Percentiles rank a stretch among this genome's conserved stretches.
Conservation (phyloP, 1,140 invertebrate genomes). For the Nebria ingens region DNA sequence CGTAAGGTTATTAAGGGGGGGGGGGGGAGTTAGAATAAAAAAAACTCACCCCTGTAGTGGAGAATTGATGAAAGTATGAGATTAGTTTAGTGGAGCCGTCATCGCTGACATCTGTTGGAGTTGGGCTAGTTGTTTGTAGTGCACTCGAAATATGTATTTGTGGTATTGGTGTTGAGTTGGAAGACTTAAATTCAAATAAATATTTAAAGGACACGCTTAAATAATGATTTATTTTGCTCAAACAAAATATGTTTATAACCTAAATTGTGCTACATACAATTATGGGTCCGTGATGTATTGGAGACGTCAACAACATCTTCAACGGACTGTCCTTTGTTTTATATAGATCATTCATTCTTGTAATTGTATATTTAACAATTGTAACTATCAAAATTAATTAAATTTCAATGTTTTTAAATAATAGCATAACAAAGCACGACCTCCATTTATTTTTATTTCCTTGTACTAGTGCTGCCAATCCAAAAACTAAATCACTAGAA, state of each 20-base stretch:
- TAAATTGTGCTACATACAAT: neutral
- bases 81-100: slow-evolving; percentile 33
- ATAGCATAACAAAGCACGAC: no score
- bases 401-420: no score
- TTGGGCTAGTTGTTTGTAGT: slow-evolving; percentile 15
- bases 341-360: neutral
- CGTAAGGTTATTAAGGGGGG: no score
- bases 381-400: no score
- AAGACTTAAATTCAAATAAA: neutral
- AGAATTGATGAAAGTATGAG: slow-evolving; percentile 31
- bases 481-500: no score
- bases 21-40: no score
- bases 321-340: neutral
- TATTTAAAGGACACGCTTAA: no score
- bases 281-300: neutral
- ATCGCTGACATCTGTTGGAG: slow-evolving; percentile 29
- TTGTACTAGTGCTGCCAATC: no score
- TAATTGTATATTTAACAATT: neutral
- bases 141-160: neutral
- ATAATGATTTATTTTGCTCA: no score
- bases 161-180: neutral
- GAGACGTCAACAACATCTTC: neutral
- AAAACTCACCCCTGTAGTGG: slow-evolving; percentile 23
- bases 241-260: no score
- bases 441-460: no score